Conservation (phyloP, 2,888 invertebrate genomes). For the Furcula furcula region DNA sequence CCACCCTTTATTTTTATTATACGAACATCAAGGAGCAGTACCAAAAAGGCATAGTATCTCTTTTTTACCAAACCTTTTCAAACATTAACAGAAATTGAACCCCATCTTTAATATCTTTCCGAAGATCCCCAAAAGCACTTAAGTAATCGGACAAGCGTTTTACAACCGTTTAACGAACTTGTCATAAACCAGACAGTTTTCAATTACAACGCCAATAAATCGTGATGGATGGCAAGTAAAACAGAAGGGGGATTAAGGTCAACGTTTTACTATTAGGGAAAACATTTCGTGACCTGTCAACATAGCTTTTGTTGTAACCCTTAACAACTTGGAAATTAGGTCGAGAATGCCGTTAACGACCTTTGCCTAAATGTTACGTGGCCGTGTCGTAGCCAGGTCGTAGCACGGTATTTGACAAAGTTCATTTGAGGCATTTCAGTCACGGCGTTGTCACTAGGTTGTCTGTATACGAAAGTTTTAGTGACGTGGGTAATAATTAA, state of each 20-base stretch:
- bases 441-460: conserved; percentile 9
- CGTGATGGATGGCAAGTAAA: conserved; percentile 27
- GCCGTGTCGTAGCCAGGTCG: neutral
- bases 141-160: conserved; percentile 24
- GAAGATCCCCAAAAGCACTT: neutral
- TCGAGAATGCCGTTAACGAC: conserved; percentile 11
- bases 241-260: conserved; percentile 37
- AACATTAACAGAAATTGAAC: no score
- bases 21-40: no score
- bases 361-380: neutral
- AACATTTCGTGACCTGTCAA: conserved; percentile 42
- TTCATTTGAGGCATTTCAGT: conserved; percentile 21
- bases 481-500: no score
- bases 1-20: no score
- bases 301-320: conserved; percentile 22
- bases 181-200: conserved; percentile 34
- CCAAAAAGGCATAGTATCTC: no score
- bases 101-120: no score
- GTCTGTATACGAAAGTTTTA: conserved; percentile 11
- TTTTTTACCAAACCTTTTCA: no score
- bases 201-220: conserved; percentile 33
- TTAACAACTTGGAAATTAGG: conserved; percentile 12
- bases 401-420: conserved; percentile 13
- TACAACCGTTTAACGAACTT: conserved; percentile 22
- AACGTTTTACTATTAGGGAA: conserved; percentile 29